Conservation (phyloP, 2,888 invertebrate species). For the Erannis defoliaria region DNA sequence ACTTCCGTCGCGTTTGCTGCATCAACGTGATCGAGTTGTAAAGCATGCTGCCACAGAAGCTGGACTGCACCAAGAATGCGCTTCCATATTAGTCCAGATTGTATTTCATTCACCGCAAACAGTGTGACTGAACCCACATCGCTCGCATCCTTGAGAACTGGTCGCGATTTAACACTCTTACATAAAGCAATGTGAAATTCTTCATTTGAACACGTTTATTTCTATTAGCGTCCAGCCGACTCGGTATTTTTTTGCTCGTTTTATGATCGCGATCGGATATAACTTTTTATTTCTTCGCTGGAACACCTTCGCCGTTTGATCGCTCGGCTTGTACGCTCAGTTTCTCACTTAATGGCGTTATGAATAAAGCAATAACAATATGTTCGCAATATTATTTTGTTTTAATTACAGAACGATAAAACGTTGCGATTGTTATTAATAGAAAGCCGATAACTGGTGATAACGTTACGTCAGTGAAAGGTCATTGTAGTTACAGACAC, state of each 20-base stretch:
- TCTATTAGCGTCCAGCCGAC: constrained; percentile 38
- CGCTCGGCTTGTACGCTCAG: constrained; percentile 1
- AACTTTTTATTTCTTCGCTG: constrained; percentile 39
- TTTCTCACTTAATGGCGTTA: constrained; percentile 14
- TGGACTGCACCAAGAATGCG: constrained; percentile 37
- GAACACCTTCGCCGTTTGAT: constrained; percentile 32
- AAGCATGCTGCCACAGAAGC: constrained; percentile 35
- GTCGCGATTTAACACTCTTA: constrained; percentile 67
- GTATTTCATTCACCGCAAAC: constrained; percentile 77
- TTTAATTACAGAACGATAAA: constrained; percentile 33
- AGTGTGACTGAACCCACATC: constrained; percentile 78
- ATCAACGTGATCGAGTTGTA: constrained; percentile 39
- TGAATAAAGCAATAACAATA: constrained; percentile 31
- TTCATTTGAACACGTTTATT: constrained; percentile 51
- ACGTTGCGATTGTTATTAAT: constrained; percentile 35
- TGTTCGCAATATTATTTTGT: constrained; percentile 27
- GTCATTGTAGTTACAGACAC: constrained; percentile 33
- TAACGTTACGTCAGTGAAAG: constrained; percentile 39
- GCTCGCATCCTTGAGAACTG: constrained; percentile 77
- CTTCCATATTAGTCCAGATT: constrained; percentile 53
- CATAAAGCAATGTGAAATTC: constrained; percentile 61
- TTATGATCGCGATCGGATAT: constrained; percentile 45
- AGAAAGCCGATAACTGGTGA: constrained; percentile 38
- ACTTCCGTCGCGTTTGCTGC: constrained; percentile 45
- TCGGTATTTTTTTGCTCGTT: constrained; percentile 27